Evolutionary conservation across 2,797 vertebrate species (phyloP).

Genomic region (Ptychadena robeensis): DNA sequence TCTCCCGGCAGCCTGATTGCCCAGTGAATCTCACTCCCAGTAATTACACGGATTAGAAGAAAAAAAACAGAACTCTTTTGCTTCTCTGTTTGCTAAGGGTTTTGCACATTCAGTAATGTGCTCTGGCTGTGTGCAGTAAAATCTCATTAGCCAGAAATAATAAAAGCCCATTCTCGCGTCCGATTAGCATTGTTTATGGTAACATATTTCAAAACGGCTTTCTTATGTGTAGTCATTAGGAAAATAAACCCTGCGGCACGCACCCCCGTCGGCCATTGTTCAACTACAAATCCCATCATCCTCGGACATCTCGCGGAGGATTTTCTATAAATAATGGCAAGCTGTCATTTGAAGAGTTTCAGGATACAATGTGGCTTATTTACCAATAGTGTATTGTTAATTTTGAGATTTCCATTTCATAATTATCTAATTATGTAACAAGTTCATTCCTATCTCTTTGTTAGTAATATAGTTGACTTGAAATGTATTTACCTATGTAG

Average conservation of each 20-base stretch:
- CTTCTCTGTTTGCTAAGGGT: slow-evolving; percentile 8
- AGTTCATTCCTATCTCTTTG: no score
- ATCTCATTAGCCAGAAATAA: slow-evolving; percentile 27
- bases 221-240: background rate
- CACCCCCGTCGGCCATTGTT: background rate
- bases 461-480: no score
- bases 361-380: no score
- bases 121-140: slow-evolving; percentile 14
- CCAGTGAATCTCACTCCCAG: background rate
- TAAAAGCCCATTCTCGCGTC: background rate
- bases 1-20: background rate
- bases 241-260: background rate
- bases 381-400: no score
- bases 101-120: slow-evolving; percentile 19
- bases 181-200: slow-evolving; percentile 34
- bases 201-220: slow-evolving; percentile 18
- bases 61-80: slow-evolving; percentile 11
- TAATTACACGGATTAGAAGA: slow-evolving; percentile 35
- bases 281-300: slow-evolving; percentile 13
- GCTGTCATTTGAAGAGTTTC: no score
- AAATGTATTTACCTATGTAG: no score
- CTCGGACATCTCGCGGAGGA: background rate
- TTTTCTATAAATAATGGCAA: no score
- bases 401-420: no score
- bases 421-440: no score